These are phyloP conservation scores for Polydrusus tereticollis DNA, from an alignment of 2,888 invertebrate species.

Conservation along the genomic window DNA sequence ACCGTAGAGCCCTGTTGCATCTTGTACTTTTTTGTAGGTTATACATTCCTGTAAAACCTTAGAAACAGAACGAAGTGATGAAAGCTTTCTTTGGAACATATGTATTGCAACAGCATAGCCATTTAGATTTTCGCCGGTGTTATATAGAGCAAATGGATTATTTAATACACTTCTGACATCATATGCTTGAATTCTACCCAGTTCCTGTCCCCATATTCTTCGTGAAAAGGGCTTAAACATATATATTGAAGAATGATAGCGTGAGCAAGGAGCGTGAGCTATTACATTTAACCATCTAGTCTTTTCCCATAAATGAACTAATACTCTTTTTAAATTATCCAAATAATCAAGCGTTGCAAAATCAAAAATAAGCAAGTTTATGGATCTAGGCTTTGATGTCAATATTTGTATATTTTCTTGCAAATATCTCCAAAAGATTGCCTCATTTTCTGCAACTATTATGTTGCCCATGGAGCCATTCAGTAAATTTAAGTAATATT, in stretches of 20 bases:
- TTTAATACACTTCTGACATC: neutral
- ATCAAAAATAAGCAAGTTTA: neutral
- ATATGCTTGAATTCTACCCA: neutral
- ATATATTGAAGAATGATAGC: neutral
- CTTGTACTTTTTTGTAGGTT: neutral
- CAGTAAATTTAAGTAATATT: neutral
- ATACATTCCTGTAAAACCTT: neutral
- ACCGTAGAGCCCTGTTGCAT: neutral
- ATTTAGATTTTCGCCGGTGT: constrained; percentile 2
- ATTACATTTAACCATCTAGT: constrained; percentile 2
- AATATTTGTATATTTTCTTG: neutral
- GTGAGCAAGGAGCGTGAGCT: constrained; percentile 16
- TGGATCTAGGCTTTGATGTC: neutral
- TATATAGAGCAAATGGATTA: neutral
- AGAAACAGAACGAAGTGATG: neutral
- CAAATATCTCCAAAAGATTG: neutral
- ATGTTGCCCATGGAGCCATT: neutral
- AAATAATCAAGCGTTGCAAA: neutral
- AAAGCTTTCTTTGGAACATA: constrained; percentile 16
- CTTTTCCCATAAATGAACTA: neutral
- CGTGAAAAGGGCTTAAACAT: neutral
- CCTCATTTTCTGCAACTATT: constrained; percentile 10
- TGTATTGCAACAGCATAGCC: neutral
- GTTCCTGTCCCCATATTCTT: neutral
- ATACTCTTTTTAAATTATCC: neutral